These are phyloP conservation scores for Drosophila ohnishii DNA, from an alignment of 1,140 invertebrate genomes.

Conservation along the genomic window DNA sequence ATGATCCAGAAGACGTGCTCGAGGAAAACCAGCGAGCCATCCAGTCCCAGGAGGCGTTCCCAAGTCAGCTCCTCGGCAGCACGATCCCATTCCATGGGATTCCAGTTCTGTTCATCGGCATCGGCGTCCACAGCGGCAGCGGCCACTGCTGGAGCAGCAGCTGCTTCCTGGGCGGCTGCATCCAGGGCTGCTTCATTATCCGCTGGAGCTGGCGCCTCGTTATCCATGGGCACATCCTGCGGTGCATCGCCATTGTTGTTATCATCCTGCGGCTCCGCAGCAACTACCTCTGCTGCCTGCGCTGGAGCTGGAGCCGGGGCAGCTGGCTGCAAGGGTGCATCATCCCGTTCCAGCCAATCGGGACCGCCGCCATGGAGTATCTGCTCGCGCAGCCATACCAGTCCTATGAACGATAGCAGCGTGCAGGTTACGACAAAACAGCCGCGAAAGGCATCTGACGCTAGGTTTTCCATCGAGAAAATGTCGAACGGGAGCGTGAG, in stretches of 20 bases:
- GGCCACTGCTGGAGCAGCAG: slow-evolving; percentile 11
- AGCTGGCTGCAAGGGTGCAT: slow-evolving; percentile 80
- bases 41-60: slow-evolving; percentile 97
- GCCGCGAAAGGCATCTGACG: slow-evolving; percentile 97
- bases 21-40: slow-evolving; percentile 98
- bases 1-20: slow-evolving; percentile 99
- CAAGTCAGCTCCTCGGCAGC: slow-evolving; percentile 99
- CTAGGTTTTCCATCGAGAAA: slow-evolving; percentile 95
- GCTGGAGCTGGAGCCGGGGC: slow-evolving; percentile 61
- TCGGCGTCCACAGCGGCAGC: slow-evolving; percentile 70
- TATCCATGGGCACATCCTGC: slow-evolving; percentile 61
- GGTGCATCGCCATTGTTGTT: slow-evolving; percentile 67
- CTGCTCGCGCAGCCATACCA: slow-evolving; percentile 99
- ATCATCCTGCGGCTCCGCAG: slow-evolving; percentile 77
- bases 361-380: slow-evolving; percentile 98
- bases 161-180: slow-evolving; percentile 12
- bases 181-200: slow-evolving; percentile 57
- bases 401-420: slow-evolving; percentile 96
- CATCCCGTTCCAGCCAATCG: slow-evolving; percentile 94
- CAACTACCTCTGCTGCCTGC: slow-evolving; percentile 74
- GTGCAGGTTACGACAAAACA: slow-evolving; percentile 98
- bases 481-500: slow-evolving; percentile 95
- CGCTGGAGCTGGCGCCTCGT: slow-evolving; percentile 62
- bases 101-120: slow-evolving; percentile 97
- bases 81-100: slow-evolving; percentile 98